Percentiles rank a stretch among this genome's conserved stretches.
These are phyloP conservation scores for Sphaerodactylus townsendi DNA, from an alignment of 2,113 vertebrate species.

Conservation along the genomic window DNA sequence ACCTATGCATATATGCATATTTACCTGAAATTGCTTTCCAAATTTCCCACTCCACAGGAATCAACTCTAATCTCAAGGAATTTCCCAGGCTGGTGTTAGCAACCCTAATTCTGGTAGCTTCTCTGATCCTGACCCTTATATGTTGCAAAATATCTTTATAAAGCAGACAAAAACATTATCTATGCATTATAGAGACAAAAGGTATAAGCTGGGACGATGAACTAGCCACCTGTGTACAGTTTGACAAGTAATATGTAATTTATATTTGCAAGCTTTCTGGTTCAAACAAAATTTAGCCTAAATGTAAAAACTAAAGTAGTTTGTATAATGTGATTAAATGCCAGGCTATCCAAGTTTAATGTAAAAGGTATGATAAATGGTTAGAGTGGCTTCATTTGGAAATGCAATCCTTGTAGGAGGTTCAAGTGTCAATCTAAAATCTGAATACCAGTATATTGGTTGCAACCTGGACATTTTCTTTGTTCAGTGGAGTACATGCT, in stretches of 20 bases:
- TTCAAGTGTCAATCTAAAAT: neutral
- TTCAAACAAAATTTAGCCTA: neutral
- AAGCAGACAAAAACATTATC: no score
- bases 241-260: neutral
- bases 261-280: neutral
- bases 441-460: neutral
- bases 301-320: neutral
- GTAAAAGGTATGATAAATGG: neutral
- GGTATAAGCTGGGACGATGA: neutral
- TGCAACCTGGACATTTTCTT: constrained; percentile 28
- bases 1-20: no score
- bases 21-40: no score
- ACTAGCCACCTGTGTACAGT: neutral
- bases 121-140: no score
- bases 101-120: no score
- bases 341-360: neutral
- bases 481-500: constrained; percentile 30
- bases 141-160: no score
- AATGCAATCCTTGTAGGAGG: neutral
- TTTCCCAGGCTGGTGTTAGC: no score
- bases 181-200: no score
- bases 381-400: neutral
- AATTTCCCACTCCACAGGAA: no score
- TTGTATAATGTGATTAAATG: neutral
- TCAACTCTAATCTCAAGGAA: no score